Percentiles rank a stretch among this genome's conserved stretches.
phyloP scores from a whole-genome alignment of 2,888 invertebrate species.

The Crepidodera aurea region DNA sequence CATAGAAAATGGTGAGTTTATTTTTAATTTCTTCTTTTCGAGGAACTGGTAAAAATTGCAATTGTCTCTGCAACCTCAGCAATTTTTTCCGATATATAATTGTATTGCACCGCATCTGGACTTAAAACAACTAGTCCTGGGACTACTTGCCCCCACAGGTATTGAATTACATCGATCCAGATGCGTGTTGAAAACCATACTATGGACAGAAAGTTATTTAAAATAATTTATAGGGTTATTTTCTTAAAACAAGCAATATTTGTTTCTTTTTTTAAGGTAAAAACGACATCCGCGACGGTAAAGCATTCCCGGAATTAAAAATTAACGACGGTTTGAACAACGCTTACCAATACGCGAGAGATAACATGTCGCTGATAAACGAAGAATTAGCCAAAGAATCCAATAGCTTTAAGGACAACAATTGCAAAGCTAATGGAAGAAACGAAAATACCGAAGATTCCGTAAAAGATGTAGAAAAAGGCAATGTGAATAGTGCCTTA shows the following conservation, averaged over 20 bases:
- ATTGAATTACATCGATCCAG: too few species aligned
- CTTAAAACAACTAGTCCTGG: too few species aligned
- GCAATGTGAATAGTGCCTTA: conserved; percentile 73
- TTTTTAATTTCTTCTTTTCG: too few species aligned
- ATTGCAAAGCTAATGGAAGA: conserved; percentile 67
- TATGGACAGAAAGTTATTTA: too few species aligned
- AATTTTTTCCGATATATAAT: too few species aligned
- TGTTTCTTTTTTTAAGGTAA: conserved; percentile 59
- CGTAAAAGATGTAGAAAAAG: conserved; percentile 62
- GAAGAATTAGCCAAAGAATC: conserved; percentile 65
- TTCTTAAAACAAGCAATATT: too few species aligned
- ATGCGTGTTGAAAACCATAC: too few species aligned
- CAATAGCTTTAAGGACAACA: conserved; percentile 60
- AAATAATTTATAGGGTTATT: too few species aligned
- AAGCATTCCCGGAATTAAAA: conserved; percentile 68
- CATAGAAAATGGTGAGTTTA: conserved; percentile 75
- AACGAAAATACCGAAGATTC: conserved; percentile 59
- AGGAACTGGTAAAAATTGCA: not conserved
- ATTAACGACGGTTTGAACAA: conserved; percentile 63
- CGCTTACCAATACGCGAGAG: conserved; percentile 51
- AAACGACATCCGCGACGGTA: conserved; percentile 78
- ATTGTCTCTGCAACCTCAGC: not conserved
- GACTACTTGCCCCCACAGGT: too few species aligned
- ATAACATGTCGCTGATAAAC: conserved; percentile 46
- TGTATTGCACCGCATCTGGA: too few species aligned